phyloP scores from a whole-genome alignment of 2,797 vertebrate species.

The Microtus agrestis region DNA sequence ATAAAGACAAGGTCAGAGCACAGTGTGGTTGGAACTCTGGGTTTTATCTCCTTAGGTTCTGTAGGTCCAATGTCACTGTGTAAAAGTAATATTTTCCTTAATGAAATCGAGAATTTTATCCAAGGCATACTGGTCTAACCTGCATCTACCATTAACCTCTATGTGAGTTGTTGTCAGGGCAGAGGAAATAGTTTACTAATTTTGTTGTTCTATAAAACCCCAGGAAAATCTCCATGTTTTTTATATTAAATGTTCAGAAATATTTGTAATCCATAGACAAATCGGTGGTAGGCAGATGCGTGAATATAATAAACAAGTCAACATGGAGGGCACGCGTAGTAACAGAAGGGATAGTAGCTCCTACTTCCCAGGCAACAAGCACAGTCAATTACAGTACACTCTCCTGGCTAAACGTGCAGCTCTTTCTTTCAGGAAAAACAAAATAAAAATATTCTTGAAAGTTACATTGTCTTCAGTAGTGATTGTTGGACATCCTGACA shows the following conservation, averaged over 20 bases:
- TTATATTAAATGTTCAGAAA: neutral
- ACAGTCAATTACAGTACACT: neutral
- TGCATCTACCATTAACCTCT: neutral
- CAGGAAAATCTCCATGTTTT: neutral
- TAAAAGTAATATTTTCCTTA: neutral
- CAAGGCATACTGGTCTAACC: neutral
- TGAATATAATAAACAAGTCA: neutral
- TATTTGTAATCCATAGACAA: neutral
- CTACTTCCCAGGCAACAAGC: neutral
- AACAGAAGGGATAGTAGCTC: neutral
- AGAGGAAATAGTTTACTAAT: conserved; percentile 3
- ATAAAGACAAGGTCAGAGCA: neutral
- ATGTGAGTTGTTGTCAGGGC: neutral
- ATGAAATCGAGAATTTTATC: neutral
- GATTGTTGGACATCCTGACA: neutral
- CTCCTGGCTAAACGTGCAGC: neutral
- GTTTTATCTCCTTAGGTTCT: neutral
- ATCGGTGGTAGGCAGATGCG: neutral
- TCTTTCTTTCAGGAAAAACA: conserved; percentile 19
- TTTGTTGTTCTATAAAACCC: neutral
- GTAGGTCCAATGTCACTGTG: neutral
- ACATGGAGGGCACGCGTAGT: neutral
- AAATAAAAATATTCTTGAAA: conserved; percentile 9
- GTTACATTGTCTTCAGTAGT: conserved; percentile 34
- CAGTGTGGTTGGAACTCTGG: too few relatives aligned